These are phyloP conservation scores for Aegotheles bennettii DNA, from an alignment of 2,113 vertebrate species.

Conservation along the genomic window DNA sequence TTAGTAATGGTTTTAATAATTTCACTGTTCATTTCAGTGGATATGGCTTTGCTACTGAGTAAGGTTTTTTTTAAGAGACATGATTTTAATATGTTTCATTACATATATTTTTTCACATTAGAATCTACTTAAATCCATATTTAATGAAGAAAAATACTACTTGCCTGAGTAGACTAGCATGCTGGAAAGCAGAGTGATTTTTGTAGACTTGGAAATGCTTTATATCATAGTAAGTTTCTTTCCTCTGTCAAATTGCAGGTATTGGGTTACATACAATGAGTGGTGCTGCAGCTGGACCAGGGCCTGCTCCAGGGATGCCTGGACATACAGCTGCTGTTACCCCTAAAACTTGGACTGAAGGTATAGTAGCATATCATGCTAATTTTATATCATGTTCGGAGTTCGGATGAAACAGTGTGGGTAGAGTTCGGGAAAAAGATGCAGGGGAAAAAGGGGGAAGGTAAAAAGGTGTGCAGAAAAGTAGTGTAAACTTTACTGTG, in stretches of 20 bases:
- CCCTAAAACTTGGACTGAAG: slow-evolving; percentile 81
- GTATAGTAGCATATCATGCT: slow-evolving; percentile 28
- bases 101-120: not conserved
- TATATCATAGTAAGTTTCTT: not conserved
- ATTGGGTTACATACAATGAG: slow-evolving; percentile 76
- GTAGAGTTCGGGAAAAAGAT: not conserved
- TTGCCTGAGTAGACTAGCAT: not conserved
- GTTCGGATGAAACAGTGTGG: not conserved
- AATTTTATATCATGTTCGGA: not conserved
- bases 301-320: slow-evolving; percentile 72
- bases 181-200: not conserved
- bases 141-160: not conserved
- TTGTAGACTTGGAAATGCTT: not conserved
- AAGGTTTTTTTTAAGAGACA: not conserved
- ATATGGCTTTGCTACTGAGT: not conserved
- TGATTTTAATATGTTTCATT: not conserved
- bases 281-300: slow-evolving; percentile 72
- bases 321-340: slow-evolving; percentile 71
- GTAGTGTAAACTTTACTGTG: not conserved
- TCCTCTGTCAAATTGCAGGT: slow-evolving; percentile 52
- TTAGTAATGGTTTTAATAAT: not conserved
- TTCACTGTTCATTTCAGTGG: not conserved
- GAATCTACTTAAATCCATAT: not conserved
- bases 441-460: not conserved
- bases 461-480: not conserved